These are phyloP conservation scores for Furnarius figulus DNA, from an alignment of 2,113 vertebrate genomes.

Conservation along the genomic window DNA sequence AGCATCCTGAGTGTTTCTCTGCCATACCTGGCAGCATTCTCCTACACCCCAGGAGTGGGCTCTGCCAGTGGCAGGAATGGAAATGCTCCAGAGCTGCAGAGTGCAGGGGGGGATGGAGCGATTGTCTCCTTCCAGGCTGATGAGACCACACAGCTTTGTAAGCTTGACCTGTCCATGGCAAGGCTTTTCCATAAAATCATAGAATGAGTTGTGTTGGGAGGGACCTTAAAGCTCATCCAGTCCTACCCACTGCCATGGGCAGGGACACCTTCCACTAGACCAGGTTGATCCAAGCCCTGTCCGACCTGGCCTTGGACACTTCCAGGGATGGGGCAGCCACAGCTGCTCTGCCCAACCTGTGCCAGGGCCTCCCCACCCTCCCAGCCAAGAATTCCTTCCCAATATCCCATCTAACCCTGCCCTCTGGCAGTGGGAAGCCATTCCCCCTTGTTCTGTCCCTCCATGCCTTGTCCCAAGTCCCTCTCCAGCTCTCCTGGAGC, in stretches of 20 bases:
- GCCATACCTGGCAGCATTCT: not conserved
- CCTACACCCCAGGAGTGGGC: accelerated
- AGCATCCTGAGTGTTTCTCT: not conserved
- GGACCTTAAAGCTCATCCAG: not conserved
- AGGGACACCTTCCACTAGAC: not conserved
- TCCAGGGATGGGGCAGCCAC: not conserved
- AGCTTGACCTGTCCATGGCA: not conserved
- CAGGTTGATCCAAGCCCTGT: not conserved
- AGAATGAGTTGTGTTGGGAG: not conserved
- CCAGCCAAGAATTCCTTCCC: not conserved
- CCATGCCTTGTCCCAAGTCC: not conserved
- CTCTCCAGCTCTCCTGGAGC: not conserved
- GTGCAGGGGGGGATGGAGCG: not conserved
- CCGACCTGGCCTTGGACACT: not conserved
- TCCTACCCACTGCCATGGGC: not conserved
- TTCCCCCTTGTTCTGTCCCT: not conserved
- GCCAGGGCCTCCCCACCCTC: not conserved
- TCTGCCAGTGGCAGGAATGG: not conserved
- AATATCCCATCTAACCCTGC: not conserved
- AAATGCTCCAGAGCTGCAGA: not conserved
- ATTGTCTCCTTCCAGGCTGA: not conserved
- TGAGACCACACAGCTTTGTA: not conserved
- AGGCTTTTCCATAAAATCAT: not conserved
- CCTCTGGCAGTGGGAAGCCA: not conserved
- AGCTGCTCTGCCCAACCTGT: not conserved